These are phyloP conservation scores for Kradibia gibbosae DNA, from an alignment of 1,140 invertebrate genomes.

Conservation along the genomic window DNA sequence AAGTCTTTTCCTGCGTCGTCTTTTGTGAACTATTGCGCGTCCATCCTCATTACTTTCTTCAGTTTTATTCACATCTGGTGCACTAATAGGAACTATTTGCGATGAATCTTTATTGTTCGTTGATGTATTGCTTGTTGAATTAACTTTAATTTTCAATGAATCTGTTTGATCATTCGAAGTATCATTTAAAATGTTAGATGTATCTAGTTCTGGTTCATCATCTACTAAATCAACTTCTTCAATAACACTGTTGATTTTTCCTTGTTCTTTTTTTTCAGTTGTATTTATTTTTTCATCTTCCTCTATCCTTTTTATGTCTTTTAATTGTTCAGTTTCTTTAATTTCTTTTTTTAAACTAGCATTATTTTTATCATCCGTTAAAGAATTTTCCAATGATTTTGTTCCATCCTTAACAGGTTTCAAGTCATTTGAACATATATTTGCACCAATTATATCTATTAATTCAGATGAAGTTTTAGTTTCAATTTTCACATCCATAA, in stretches of 20 bases:
- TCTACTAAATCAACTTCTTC: slow-evolving; percentile 50
- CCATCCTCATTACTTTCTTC: slow-evolving; percentile 41
- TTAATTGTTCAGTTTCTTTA: slow-evolving; percentile 2
- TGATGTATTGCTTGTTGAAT: background rate
- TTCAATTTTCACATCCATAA: slow-evolving; percentile 2
- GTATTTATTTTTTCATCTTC: slow-evolving; percentile 12
- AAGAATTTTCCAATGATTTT: background rate
- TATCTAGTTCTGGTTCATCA: slow-evolving; percentile 23
- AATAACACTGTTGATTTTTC: slow-evolving; percentile 30
- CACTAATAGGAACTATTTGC: slow-evolving; percentile 32
- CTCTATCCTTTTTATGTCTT: background rate
- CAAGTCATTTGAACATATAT: slow-evolving; percentile 1
- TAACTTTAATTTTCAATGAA: background rate
- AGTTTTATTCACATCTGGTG: slow-evolving; percentile 2
- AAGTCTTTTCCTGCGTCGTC: slow-evolving; percentile 41
- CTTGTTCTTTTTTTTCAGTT: background rate
- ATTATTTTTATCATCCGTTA: background rate
- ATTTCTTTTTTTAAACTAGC: background rate
- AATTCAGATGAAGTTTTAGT: slow-evolving; percentile 5
- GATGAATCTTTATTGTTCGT: slow-evolving; percentile 32
- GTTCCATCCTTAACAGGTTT: background rate
- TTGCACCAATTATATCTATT: background rate
- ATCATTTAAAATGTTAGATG: too few species aligned
- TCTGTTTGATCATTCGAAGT: slow-evolving; percentile 31
- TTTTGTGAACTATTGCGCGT: slow-evolving; percentile 45